Percentiles rank a stretch among this genome's conserved stretches.
Evolutionary conservation across 2,797 vertebrate genomes (phyloP).

Genomic region (Myotis myotis): DNA sequence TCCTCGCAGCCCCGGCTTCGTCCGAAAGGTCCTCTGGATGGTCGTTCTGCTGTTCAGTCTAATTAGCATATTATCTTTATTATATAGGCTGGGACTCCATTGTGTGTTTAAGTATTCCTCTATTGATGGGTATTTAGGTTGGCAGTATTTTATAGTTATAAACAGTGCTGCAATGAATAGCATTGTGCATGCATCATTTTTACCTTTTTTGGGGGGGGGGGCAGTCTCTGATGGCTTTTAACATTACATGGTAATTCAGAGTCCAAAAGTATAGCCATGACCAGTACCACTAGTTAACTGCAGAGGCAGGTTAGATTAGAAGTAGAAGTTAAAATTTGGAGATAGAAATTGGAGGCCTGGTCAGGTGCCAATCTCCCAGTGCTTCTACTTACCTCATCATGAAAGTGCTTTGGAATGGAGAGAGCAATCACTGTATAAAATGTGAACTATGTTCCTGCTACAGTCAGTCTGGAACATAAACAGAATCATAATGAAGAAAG

Average conservation of each 20-base stretch:
- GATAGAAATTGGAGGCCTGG: slow-evolving; percentile 15
- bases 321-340: not conserved
- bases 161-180: not conserved
- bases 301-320: not conserved
- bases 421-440: slow-evolving; percentile 35
- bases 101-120: slow-evolving; percentile 10
- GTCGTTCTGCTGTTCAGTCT: no score
- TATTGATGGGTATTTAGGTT: slow-evolving; percentile 20
- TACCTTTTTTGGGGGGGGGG: not conserved
- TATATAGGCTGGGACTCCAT: not conserved
- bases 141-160: slow-evolving; percentile 26
- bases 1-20: no score
- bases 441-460: not conserved
- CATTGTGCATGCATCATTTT: not conserved
- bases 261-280: not conserved
- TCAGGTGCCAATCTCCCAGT: not conserved
- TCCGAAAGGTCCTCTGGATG: no score
- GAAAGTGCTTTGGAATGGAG: slow-evolving; percentile 48
- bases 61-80: no score
- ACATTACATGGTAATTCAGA: not conserved
- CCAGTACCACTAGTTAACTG: not conserved
- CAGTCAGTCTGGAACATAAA: slow-evolving; percentile 43
- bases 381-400: slow-evolving; percentile 35
- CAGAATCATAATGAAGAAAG: slow-evolving; percentile 45
- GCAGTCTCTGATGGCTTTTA: slow-evolving; percentile 40